These are phyloP conservation scores for Calidris pygmaea DNA, from an alignment of 2,113 vertebrate genomes.

Conservation along the genomic window DNA sequence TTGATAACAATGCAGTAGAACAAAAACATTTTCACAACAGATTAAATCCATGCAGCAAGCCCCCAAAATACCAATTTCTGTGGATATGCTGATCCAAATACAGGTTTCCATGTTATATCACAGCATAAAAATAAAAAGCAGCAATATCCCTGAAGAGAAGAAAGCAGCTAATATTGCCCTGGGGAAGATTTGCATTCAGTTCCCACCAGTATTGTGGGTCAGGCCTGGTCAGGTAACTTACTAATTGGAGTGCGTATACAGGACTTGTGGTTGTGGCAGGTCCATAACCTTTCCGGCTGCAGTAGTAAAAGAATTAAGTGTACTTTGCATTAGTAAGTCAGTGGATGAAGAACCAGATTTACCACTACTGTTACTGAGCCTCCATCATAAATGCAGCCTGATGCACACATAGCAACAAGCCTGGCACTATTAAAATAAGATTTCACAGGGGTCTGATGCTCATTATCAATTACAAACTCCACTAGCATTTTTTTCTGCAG, in stretches of 20 bases:
- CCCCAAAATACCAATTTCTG: neutral
- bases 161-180: neutral
- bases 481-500: neutral
- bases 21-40: conserved; percentile 11
- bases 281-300: neutral
- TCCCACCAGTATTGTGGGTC: neutral
- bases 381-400: neutral
- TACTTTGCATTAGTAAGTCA: neutral
- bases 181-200: neutral
- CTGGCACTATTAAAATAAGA: neutral
- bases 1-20: neutral
- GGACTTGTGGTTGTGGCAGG: neutral
- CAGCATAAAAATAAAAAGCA: neutral
- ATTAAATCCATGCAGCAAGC: conserved; percentile 28
- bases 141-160: neutral
- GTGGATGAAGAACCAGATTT: neutral
- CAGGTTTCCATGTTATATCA: neutral
- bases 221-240: neutral
- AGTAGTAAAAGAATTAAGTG: neutral
- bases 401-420: neutral
- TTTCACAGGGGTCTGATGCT: neutral
- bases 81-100: neutral
- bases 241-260: neutral
- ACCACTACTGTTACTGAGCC: neutral
- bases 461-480: conserved; percentile 1